Evolutionary conservation across 2,888 invertebrate genomes (phyloP), one percentile per base, ranked within the genome.

Genomic region (Scrobipalpa atriplicella): DNA sequence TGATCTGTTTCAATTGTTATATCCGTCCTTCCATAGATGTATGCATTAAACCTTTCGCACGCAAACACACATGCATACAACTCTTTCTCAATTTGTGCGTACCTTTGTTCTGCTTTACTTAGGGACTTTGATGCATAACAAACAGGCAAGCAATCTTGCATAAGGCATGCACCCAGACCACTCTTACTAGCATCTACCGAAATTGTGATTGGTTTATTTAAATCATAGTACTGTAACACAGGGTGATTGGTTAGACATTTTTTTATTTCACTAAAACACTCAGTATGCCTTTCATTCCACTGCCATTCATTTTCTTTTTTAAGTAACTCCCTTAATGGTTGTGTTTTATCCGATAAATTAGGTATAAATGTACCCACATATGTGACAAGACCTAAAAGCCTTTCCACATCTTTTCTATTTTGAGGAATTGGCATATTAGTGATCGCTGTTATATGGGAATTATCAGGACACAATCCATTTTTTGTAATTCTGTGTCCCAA

Each of bases 11-110:
- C 68, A 21, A 68, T 43, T 3, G 47, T 62, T 6, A 67, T 47
- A 51, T 58, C 67, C 18, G 60, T 38, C 13, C 47, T 39, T 29
- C 66, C 69, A 39, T 69, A 67, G 36, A 70, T 61, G 43, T 68
- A 68, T 13, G 54, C 16, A 21, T 69, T 62, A 38, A 70, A 71
- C 11, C 58, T 66, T 21, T 63, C 66, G 29, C 70, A 70, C 8
- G 65, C 72, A 51, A 70, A 72, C 1, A 70, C 68, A 62, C 66
- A 62, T 2, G 71, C 71, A 16, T 65, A 70, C 11, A 71, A 47
- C 61, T 73, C 71, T 67, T 70, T 73, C 63, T 73, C 70, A 0
- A 72, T 70, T 64, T 70, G 70, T 10, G 70, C 69, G 52, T 70
- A 69, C n/a, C 43, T 47, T 62, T 69, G 67, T 62, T 70, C 66